Base-by-base conservation (phyloP, 2,113 vertebrate genomes). In the Sceloporus undulatus region DNA sequence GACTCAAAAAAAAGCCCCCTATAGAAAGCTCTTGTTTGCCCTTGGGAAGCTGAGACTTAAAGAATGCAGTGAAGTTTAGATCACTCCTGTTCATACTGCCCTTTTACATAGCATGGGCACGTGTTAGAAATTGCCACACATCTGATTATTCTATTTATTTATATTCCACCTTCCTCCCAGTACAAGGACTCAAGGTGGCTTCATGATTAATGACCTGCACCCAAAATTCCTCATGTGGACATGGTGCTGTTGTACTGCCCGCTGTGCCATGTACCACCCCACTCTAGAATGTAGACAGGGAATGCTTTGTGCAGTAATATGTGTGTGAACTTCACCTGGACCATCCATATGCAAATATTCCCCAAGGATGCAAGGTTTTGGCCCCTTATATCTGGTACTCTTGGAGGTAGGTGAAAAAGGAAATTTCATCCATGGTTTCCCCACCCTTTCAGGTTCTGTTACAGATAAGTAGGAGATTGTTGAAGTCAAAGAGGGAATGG, bases 1-100 rank as follows among this genome's bases (percentile, higher is more conserved):
- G 59, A 9, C 23, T 29, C 9, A 71, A 71, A n/a, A n/a, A 27
- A 66, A n/a, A n/a, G n/a, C n/a, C 48, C 40, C 65, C 27, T 77
- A 82, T 25, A 16, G 56, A 89, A 91, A 48, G 73, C 89, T 1
- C 75, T 87, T 66, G 90, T 42, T 7, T 3, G 81, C 0, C 62
- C 4, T 82, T 88, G 34, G 48, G 42, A 71, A 74, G 54, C 62
- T 54, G 29, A 90, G 6, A 23, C 52, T 9, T 70, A 52, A 9
- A n/a, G 82, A 70, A 71, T 48, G 13, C 40, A 18, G 48, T 2
- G 11, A 29, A 82, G 65, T 40, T 83, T 52, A 42, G 23, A 52
- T 52, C 42, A 48, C 23, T 48, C 2, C 40, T 82, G 21, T 70
- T 48, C 40, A 29, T 82, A 4, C 13, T 25, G 1, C 16, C n/a